These are phyloP conservation scores for Danio aesculapii DNA, from an alignment of 2,797 vertebrate species.

Conservation along the genomic window DNA sequence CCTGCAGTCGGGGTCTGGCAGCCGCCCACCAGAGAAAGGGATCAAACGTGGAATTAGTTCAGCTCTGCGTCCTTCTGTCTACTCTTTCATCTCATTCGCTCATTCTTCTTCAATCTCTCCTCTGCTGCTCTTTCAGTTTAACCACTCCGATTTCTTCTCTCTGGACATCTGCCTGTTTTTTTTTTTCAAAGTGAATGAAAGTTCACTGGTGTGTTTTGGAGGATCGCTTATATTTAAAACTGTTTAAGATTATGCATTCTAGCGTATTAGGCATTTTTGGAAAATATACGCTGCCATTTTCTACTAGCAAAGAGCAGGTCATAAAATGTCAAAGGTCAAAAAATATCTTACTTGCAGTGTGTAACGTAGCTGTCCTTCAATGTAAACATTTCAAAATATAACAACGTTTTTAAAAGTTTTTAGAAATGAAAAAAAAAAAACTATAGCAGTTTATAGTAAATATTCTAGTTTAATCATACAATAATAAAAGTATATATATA, in stretches of 20 bases:
- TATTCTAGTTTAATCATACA: too few species aligned
- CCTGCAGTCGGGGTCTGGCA: conserved; percentile 51
- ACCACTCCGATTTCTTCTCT: conserved; percentile 31
- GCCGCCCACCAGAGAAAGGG: conserved; percentile 64
- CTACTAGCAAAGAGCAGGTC: too few species aligned
- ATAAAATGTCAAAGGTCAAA: too few species aligned
- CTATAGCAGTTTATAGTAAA: too few species aligned
- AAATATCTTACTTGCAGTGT: too few species aligned
- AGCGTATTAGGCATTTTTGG: not conserved
- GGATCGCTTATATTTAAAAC: conserved; percentile 34
- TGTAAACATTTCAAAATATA: too few species aligned
- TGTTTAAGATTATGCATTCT: not conserved
- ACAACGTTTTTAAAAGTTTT: too few species aligned
- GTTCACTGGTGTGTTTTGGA: conserved; percentile 18
- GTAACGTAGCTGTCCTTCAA: too few species aligned
- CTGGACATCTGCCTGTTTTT: conserved; percentile 21
- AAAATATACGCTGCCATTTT: not conserved
- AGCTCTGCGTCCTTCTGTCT: conserved; percentile 70
- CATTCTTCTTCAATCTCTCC: conserved; percentile 5
- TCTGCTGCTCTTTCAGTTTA: conserved; percentile 19
- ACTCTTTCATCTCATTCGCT: conserved; percentile 72
- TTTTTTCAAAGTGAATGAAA: conserved; percentile 41
- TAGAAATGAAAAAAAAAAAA: too few species aligned
- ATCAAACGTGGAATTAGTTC: conserved; percentile 74
- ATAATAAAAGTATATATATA: too few species aligned